phyloP scores from a whole-genome alignment of 2,888 invertebrate genomes.

The Athetis lepigone region DNA sequence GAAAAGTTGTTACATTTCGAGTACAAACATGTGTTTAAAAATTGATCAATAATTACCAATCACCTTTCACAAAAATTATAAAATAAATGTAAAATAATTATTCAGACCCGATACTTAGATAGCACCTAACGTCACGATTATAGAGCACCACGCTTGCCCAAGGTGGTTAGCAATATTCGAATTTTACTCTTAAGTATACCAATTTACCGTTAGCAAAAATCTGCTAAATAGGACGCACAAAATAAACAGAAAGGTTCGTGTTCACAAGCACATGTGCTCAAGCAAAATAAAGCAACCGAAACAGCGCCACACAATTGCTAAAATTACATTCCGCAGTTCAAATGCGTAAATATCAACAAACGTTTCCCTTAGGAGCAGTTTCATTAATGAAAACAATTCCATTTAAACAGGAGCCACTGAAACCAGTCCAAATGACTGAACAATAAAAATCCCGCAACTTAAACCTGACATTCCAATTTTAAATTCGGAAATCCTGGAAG shows the following conservation, averaged over 20 bases:
- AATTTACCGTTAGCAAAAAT: too few relatives aligned
- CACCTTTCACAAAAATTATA: too few relatives aligned
- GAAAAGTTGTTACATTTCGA: too few relatives aligned
- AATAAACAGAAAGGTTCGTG: neutral
- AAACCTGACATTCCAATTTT: constrained; percentile 40
- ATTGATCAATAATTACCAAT: too few relatives aligned
- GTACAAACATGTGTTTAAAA: too few relatives aligned
- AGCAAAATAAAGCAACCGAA: constrained; percentile 25
- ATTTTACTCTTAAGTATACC: too few relatives aligned
- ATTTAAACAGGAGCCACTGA: constrained; percentile 39
- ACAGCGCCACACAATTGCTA: constrained; percentile 12
- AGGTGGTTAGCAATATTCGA: too few relatives aligned
- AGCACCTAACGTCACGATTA: too few relatives aligned
- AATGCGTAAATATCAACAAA: constrained; percentile 45
- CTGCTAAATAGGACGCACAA: neutral
- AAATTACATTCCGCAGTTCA: constrained; percentile 25
- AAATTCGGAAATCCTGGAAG: constrained; percentile 22
- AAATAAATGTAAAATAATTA: too few relatives aligned
- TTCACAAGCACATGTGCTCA: neutral
- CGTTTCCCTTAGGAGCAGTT: constrained; percentile 45
- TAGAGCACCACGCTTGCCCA: too few relatives aligned
- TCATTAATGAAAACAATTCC: constrained; percentile 56
- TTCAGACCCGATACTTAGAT: too few relatives aligned
- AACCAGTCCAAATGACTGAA: constrained; percentile 40
- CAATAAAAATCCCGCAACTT: constrained; percentile 29